Evolutionary conservation across 2,113 vertebrate species (phyloP).

Genomic region (Ahaetulla prasina): DNA sequence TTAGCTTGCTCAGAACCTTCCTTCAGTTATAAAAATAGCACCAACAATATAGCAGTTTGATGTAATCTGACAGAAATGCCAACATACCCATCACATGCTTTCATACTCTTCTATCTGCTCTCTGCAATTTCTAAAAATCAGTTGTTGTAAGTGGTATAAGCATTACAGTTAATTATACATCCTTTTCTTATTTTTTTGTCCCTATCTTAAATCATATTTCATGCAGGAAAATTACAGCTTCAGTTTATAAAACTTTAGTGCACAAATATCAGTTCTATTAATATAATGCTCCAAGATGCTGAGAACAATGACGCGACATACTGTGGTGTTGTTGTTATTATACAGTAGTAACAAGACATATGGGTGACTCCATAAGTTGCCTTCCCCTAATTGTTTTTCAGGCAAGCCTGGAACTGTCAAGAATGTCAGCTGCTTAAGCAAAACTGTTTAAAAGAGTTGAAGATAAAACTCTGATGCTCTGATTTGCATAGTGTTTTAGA

Average conservation of each 20-base stretch:
- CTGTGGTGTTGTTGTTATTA: background rate
- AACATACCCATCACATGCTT: background rate
- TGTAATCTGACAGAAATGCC: background rate
- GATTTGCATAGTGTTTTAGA: conserved; percentile 23
- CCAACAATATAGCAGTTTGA: background rate
- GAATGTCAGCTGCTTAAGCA: background rate
- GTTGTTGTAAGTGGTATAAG: background rate
- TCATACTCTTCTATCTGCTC: background rate
- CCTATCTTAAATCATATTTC: background rate
- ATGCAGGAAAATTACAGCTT: background rate
- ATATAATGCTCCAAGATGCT: background rate
- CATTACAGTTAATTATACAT: background rate
- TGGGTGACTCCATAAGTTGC: conserved; percentile 1
- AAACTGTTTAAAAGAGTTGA: background rate
- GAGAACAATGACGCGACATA: conserved; percentile 21
- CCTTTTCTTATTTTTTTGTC: conserved; percentile 24
- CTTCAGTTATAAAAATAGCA: background rate
- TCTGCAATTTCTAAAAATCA: conserved; percentile 13
- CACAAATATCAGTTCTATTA: background rate
- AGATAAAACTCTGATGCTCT: background rate
- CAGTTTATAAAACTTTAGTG: background rate
- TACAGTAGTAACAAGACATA: conserved; percentile 16
- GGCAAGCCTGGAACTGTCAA: conserved; percentile 26
- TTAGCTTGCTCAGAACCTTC: background rate
- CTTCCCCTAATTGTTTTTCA: conserved; percentile 11